Conservation (phyloP, 2,797 vertebrate species). For the Chrosomus eos region DNA sequence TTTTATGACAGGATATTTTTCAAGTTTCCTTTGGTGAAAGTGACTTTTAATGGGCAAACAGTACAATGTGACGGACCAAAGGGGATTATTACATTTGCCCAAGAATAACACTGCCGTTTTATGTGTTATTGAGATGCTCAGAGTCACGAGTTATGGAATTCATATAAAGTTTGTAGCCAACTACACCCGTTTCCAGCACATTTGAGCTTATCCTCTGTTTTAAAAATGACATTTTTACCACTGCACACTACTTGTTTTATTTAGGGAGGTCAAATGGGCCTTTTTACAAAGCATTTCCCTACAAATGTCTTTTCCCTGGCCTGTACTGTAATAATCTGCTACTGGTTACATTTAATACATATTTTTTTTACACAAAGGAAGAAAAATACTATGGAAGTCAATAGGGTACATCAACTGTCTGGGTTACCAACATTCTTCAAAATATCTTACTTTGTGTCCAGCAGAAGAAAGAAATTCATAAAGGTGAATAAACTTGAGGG, state of each 20-base stretch:
- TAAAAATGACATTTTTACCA: slow-evolving; percentile 30
- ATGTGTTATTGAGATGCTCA: slow-evolving; percentile 58
- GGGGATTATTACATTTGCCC: slow-evolving; percentile 41
- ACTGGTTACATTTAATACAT: background rate
- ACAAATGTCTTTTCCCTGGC: background rate
- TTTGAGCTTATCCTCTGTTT: slow-evolving; percentile 7
- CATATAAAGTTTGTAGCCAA: slow-evolving; percentile 45
- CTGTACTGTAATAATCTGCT: background rate
- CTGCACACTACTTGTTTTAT: slow-evolving; percentile 11
- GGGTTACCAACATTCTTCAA: too few relatives aligned
- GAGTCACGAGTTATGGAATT: slow-evolving; percentile 53
- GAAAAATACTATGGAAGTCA: too few relatives aligned
- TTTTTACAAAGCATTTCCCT: slow-evolving; percentile 11
- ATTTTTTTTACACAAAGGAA: too few relatives aligned
- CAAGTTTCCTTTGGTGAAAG: slow-evolving; percentile 36
- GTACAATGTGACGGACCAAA: slow-evolving; percentile 24
- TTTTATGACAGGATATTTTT: slow-evolving; percentile 59
- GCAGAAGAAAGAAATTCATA: too few relatives aligned
- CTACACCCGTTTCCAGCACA: slow-evolving; percentile 29
- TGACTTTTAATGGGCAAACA: slow-evolving; percentile 37
- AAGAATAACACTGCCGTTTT: slow-evolving; percentile 37
- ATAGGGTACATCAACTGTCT: too few relatives aligned
- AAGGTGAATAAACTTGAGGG: too few relatives aligned
- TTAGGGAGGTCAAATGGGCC: slow-evolving; percentile 18
- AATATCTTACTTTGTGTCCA: too few relatives aligned